These are phyloP conservation scores for Ceratina japonica DNA, from an alignment of 1,140 invertebrate species.

Conservation along the genomic window DNA sequence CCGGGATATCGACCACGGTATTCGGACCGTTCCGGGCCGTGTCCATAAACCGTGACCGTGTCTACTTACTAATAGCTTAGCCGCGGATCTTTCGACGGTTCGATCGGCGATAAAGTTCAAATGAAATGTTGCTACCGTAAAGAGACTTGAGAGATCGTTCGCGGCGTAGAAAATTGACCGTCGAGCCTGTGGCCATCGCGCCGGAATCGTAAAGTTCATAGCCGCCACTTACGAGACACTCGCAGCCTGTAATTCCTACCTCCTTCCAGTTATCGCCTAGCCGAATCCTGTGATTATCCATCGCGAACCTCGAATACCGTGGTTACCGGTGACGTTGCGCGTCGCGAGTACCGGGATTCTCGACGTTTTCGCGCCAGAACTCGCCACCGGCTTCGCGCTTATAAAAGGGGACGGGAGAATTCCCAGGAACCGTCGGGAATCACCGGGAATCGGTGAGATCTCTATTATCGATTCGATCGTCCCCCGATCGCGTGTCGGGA, in stretches of 20 bases:
- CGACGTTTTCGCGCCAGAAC: slow-evolving; percentile 28
- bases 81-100: background rate
- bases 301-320: slow-evolving; percentile 40
- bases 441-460: background rate
- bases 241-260: slow-evolving; percentile 42
- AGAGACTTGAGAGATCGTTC: too few species aligned
- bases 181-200: too few species aligned
- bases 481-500: background rate
- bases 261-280: slow-evolving; percentile 55
- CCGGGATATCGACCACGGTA: slow-evolving; percentile 7
- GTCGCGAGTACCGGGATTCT: background rate
- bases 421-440: background rate
- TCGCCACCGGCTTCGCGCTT: background rate
- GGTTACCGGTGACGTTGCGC: slow-evolving; percentile 40
- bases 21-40: background rate
- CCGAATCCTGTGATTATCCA: slow-evolving; percentile 45
- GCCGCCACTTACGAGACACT: slow-evolving; percentile 32
- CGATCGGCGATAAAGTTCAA: background rate
- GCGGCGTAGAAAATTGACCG: too few species aligned
- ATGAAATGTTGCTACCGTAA: too few species aligned
- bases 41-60: background rate
- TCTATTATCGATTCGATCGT: too few species aligned
- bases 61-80: background rate
- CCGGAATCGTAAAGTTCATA: slow-evolving; percentile 13
- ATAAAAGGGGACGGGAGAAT: slow-evolving; percentile 25